These are phyloP conservation scores for Geodia barretti DNA, from an alignment of 37 sponge, comb jelly and placozoan genomes.

Conservation along the genomic window DNA sequence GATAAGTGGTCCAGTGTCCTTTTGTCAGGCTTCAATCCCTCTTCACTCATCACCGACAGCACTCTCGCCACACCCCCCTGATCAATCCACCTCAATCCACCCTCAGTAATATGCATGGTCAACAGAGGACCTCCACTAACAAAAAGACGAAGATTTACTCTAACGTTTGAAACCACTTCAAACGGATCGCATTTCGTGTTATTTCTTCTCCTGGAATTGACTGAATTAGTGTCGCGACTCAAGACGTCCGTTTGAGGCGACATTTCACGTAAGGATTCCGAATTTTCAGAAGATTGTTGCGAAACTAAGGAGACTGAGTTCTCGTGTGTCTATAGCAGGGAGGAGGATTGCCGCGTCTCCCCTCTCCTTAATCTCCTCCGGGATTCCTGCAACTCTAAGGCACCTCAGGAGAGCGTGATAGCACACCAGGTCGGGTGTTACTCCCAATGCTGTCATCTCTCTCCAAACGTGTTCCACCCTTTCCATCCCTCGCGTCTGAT, in stretches of 20 bases:
- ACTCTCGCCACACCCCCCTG: conserved; percentile 4
- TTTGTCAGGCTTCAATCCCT: conserved; percentile 10
- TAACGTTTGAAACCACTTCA: not conserved
- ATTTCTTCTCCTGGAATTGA: no score
- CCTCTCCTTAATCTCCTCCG: conserved; percentile 1
- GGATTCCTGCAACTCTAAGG: conserved; percentile 51
- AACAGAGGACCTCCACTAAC: not conserved
- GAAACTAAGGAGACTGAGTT: not conserved
- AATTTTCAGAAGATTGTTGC: not conserved
- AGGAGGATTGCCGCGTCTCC: not conserved
- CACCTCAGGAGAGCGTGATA: conserved; percentile 55
- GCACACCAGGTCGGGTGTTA: conserved; percentile 37
- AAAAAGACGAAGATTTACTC: not conserved
- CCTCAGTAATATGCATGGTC: not conserved
- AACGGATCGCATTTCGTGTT: no score
- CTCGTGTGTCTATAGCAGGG: not conserved
- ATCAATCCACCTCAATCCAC: conserved; percentile 42
- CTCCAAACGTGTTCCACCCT: conserved; percentile 38
- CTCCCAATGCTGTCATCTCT: conserved; percentile 27
- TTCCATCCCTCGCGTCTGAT: conserved; percentile 31
- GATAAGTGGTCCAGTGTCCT: conserved; percentile 44
- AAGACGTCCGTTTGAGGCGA: no score
- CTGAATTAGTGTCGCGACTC: no score
- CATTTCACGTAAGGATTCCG: no score
- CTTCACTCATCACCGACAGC: conserved; percentile 8